Conservation (phyloP, 1,140 invertebrate genomes). For the Xylocopa sonorina region DNA sequence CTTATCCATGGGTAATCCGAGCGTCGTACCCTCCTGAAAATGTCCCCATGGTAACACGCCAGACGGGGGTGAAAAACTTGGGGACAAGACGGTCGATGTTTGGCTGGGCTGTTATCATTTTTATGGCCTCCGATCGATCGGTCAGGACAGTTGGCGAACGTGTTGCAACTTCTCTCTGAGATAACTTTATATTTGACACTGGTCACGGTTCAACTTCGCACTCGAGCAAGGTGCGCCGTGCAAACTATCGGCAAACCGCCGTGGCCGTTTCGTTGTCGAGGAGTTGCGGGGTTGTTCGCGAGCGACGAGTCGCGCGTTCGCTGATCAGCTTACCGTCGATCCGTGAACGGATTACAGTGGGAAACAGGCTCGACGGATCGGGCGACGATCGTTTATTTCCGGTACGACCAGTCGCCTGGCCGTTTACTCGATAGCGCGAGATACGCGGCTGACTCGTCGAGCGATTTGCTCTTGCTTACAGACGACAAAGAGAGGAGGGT, state of each 20-base stretch:
- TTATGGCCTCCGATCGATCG: no score
- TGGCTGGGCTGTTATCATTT: no score
- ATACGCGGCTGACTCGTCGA: no score
- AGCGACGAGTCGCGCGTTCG: not conserved
- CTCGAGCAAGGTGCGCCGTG: not conserved
- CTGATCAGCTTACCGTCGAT: conserved; percentile 39
- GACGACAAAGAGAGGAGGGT: conserved; percentile 21
- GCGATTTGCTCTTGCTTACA: not conserved
- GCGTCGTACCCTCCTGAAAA: conserved; percentile 32
- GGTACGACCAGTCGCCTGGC: not conserved
- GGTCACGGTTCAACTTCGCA: conserved; percentile 20
- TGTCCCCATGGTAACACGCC: conserved; percentile 48
- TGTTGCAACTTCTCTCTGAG: no score
- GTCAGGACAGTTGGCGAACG: no score
- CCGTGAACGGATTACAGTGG: conserved; percentile 26
- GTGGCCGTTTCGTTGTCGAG: not conserved
- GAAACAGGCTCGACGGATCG: conserved; percentile 6
- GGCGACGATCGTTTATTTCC: not conserved
- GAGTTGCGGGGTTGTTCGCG: not conserved
- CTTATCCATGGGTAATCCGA: conserved; percentile 6
- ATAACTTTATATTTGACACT: conserved; percentile 32
- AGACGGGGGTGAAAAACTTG: conserved; percentile 18
- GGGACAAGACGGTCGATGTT: conserved; percentile 8
- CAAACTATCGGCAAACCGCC: not conserved
- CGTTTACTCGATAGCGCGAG: not conserved